Base-by-base conservation (phyloP, 2,113 vertebrate species). In the Engystomops pustulosus region DNA sequence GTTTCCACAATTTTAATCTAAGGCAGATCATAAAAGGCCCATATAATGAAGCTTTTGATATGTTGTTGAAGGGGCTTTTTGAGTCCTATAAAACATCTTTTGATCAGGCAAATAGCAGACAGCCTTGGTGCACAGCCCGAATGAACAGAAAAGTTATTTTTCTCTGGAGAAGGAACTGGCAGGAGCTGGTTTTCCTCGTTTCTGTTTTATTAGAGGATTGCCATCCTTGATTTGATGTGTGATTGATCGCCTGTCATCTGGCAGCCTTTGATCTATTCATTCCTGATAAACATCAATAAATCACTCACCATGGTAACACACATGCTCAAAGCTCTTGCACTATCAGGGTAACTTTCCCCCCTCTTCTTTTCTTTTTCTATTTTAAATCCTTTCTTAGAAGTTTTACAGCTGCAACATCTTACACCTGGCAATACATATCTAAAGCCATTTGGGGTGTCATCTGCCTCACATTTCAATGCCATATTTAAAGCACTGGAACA, bases 261-360 rank as follows among this genome's bases (percentile, higher is more conserved):
- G 94, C 94, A 93, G 93, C 93, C 94, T 95, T 95, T 95, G 93
- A 95, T 95, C 94, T 95, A 94, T 95, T 95, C 94, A 95, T 95
- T 95, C 94, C 94, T 94, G 94, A 95, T 95, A 95, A 95, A 95
- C 94, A 95, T 95, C 94, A 95, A 95, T 95, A 95, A 95, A 95
- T 95, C 94, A 95, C 94, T 95, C 95, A 95, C 95, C 94, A 95
- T 95, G 94, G 95, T 94, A 94, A 95, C 95, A 94, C 94, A 95
- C 93, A 95, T 94, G 94, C 92, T 93, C 92, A 94, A 94, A 94
- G 93, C 93, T 91, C 92, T 90, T 89, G 91, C 88, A 90, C 91
- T 92, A 93, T 94, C 92, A 91, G 94, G 93, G 91, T 93, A 94
- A 95, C 94, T 94, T 94, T 88, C 91, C 91, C 88, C 79, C 88